phyloP scores from a whole-genome alignment of 2,797 vertebrate species.

The Threskiornis aethiopicus region DNA sequence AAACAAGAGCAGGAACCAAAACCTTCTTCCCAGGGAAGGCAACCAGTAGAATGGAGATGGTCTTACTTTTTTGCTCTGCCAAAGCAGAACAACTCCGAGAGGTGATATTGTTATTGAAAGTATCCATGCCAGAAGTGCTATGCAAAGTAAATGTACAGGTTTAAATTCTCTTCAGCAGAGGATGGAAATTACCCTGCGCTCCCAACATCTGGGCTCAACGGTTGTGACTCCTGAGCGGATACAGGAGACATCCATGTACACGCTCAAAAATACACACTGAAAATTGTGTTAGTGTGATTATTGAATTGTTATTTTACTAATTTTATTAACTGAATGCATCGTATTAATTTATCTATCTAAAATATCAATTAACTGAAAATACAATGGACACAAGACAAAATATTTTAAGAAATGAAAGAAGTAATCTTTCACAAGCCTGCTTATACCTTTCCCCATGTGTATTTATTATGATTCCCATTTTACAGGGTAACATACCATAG shows the following conservation, averaged over 20 bases:
- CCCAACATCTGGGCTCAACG: fast-evolving
- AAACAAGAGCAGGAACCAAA: background rate
- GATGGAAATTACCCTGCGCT: background rate
- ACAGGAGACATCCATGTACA: background rate
- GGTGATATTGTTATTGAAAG: background rate
- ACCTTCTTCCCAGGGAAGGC: background rate
- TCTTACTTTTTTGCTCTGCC: background rate
- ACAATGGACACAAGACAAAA: background rate
- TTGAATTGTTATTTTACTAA: background rate
- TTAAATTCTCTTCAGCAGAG: background rate
- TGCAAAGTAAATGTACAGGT: background rate
- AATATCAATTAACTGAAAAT: background rate
- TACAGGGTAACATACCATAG: background rate
- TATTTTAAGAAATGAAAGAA: background rate
- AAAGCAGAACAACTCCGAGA: background rate
- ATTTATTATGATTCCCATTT: background rate
- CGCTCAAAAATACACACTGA: background rate
- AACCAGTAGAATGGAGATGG: fast-evolving
- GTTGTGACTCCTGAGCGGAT: background rate
- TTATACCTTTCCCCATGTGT: background rate
- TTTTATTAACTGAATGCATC: background rate
- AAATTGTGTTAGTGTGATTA: background rate
- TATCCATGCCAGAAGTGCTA: background rate
- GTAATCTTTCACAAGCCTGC: background rate
- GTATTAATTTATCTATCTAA: background rate